A percentile compares a stretch with the other conserved stretches of the same genome.
phyloP scores from a whole-genome alignment of 1,140 invertebrate species.

The Anthonomus grandis region DNA sequence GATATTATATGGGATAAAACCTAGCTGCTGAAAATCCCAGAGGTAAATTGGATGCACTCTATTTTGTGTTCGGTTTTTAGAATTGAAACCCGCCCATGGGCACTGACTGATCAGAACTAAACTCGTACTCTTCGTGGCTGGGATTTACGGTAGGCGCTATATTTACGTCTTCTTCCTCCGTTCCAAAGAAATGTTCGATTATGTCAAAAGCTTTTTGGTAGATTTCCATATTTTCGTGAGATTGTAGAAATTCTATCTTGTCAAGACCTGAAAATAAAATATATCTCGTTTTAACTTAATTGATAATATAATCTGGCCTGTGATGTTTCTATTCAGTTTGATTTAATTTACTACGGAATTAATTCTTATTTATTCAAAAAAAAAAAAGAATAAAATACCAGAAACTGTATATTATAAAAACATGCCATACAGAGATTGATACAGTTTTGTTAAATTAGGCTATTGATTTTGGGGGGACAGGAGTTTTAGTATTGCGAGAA shows the following conservation, averaged over 20 bases:
- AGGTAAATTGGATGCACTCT: neutral
- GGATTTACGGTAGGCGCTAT: slow-evolving; percentile 77
- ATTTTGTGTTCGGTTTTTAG: slow-evolving; percentile 44
- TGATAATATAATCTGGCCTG: no score
- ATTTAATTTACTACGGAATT: no score
- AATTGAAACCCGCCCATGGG: slow-evolving; percentile 78
- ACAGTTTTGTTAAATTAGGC: no score
- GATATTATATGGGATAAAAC: slow-evolving; percentile 4
- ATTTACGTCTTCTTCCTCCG: slow-evolving; percentile 84
- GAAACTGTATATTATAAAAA: no score
- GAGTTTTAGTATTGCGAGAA: no score
- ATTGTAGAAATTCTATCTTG: slow-evolving; percentile 96
- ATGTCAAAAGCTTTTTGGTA: slow-evolving; percentile 96
- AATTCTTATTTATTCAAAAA: no score
- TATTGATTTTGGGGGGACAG: no score
- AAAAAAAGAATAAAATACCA: no score
- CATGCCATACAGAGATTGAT: no score
- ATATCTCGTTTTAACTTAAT: no score
- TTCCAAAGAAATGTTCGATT: slow-evolving; percentile 92
- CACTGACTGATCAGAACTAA: slow-evolving; percentile 67
- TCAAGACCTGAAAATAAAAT: slow-evolving; percentile 78
- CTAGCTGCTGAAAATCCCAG: slow-evolving; percentile 1
- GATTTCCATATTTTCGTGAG: slow-evolving; percentile 93
- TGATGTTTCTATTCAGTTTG: no score
- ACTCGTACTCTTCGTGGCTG: slow-evolving; percentile 74